Conservation (phyloP, 37 sponge, comb jelly and placozoan species). For the Bolinopsis microptera region DNA sequence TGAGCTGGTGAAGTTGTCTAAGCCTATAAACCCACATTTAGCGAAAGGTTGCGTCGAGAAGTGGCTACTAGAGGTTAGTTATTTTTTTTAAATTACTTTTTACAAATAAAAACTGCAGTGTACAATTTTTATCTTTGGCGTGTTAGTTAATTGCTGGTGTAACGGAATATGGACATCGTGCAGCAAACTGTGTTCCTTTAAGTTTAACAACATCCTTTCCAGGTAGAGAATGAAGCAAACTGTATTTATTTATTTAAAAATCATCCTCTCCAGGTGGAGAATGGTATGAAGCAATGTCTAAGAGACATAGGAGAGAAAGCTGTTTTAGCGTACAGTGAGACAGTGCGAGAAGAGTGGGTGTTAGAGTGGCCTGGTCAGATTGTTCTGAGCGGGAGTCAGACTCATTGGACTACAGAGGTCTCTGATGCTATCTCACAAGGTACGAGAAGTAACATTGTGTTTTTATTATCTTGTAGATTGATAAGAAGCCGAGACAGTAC, state of each 20-base stretch:
- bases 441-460: background rate
- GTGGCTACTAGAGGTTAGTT: conserved; percentile 67
- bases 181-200: no score
- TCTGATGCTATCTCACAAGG: conserved; percentile 32
- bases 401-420: conserved; percentile 67
- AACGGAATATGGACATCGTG: no score
- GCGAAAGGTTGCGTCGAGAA: conserved; percentile 69
- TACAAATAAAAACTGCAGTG: background rate
- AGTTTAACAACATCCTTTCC: no score
- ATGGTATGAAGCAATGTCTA: conserved; percentile 67
- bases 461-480: no score
- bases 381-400: conserved; percentile 66
- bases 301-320: conserved; percentile 22
- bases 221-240: no score
- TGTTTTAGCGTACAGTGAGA: conserved; percentile 18
- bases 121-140: background rate
- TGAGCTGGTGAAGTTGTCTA: conserved; percentile 58
- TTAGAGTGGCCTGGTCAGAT: conserved; percentile 70
- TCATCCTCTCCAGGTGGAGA: conserved; percentile 52
- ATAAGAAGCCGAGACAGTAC: no score
- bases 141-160: no score
- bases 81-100: background rate
- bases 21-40: conserved; percentile 45
- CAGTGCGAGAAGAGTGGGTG: conserved; percentile 66
- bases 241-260: background rate